Conservation (phyloP, 2,888 invertebrate species). For the Polymixis flavicincta region DNA sequence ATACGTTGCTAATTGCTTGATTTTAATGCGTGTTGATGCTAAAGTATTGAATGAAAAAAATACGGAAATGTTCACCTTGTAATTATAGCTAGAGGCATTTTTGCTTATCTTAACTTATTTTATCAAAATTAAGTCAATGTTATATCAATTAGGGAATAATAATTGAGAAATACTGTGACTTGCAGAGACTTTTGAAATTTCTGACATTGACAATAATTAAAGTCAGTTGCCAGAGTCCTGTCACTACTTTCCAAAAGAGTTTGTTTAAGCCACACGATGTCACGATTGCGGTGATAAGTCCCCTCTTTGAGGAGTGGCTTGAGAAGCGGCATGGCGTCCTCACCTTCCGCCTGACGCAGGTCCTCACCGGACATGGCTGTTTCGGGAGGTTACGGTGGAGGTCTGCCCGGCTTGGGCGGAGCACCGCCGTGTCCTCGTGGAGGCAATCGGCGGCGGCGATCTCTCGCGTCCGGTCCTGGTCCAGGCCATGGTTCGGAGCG, state of each 20-base stretch:
- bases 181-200: not conserved
- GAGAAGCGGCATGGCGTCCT: too few relatives aligned
- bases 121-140: not conserved
- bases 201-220: slow-evolving; percentile 1
- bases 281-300: too few relatives aligned
- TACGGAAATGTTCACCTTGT: slow-evolving; percentile 35
- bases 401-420: too few relatives aligned
- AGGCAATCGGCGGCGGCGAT: too few relatives aligned
- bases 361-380: too few relatives aligned
- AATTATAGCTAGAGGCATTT: slow-evolving; percentile 48
- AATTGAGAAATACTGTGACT: not conserved
- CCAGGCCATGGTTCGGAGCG: too few relatives aligned
- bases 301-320: too few relatives aligned
- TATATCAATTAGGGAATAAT: not conserved
- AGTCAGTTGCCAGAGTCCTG: not conserved
- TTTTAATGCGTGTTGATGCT: not conserved
- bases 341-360: too few relatives aligned
- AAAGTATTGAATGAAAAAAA: not conserved
- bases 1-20: not conserved
- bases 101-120: slow-evolving; percentile 12
- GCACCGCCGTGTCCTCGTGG: too few relatives aligned
- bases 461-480: too few relatives aligned
- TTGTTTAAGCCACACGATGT: not conserved
- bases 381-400: too few relatives aligned
- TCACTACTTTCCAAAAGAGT: not conserved